Base-by-base conservation (phyloP, 2,113 vertebrate species). In the Hydropotes inermis region DNA sequence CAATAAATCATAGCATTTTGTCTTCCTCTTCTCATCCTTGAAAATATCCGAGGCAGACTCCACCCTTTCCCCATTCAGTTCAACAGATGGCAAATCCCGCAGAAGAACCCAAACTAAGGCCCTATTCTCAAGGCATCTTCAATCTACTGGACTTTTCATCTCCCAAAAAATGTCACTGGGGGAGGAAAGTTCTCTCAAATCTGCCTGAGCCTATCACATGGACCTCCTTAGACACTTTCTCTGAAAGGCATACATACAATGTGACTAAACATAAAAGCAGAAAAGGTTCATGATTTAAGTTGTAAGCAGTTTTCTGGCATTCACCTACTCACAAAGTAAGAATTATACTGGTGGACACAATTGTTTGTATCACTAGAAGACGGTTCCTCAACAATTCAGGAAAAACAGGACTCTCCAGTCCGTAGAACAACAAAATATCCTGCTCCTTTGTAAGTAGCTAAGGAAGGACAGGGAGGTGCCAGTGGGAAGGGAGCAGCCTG, bases 401-500 rank as follows among this genome's bases (percentile, higher is more conserved):
- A 25, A 50, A 58, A 76, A 85, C 95, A 47, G 28, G 16, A 19
- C 17, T 81, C n/a, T 61, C 33, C 15, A 33, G 7, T n/a, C 21
- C 23, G 45, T 4, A 50, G 3, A 6, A n/a, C 6, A 8, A 4
- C 17, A 85, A 43, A 39, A 55, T 28, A 74, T 13, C 70, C 83
- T 54, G 67, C 9, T 81, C 11, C 9, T 58, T 36, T 33, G 4
- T 58, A 30, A 95, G 58, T 67, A 76, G 43, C 45, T 10, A 11
- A 76, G 30, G 47, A 88, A 33, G 60, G 9, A 21, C 27, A 15
- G 54, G 33, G 28, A 64, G 55, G 50, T 7, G 2, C 23, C 19
- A 8, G 16, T 15, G 14, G 23, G 15, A 1, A 3, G 6, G 50
- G 30, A 83, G 19, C 1, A 6, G 60, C 3, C 2, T 52, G 50